phyloP scores from a whole-genome alignment of 1,140 invertebrate genomes.

The Monochamus saltuarius region DNA sequence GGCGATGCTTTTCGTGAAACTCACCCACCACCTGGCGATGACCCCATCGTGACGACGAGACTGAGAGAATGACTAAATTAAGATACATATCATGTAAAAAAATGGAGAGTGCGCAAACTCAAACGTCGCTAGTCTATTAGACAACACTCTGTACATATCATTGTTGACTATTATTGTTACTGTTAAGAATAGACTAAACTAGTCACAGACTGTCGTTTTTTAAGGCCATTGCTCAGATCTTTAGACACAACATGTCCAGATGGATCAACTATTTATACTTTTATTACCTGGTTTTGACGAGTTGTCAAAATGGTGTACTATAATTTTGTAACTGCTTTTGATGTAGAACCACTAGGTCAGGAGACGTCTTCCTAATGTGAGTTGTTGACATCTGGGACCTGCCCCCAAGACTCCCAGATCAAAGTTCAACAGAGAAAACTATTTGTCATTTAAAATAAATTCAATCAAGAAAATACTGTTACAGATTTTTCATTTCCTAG shows the following conservation, averaged over 20 bases:
- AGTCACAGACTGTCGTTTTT: slow-evolving; percentile 40
- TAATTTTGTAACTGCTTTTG: slow-evolving; percentile 37
- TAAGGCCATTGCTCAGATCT: slow-evolving; percentile 39
- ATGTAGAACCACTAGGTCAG: slow-evolving; percentile 32
- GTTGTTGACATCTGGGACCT: slow-evolving; percentile 22
- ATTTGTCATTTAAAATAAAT: too few species aligned
- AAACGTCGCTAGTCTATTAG: slow-evolving; percentile 7
- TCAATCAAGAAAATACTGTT: too few species aligned
- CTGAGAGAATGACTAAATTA: slow-evolving; percentile 29
- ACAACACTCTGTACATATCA: slow-evolving; percentile 45
- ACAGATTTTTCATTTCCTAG: too few species aligned
- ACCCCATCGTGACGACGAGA: slow-evolving; percentile 47
- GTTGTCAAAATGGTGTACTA: slow-evolving; percentile 14
- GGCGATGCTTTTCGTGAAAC: slow-evolving; percentile 26
- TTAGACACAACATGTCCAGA: slow-evolving; percentile 34
- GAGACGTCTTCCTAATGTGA: slow-evolving; percentile 34
- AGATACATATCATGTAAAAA: slow-evolving; percentile 26
- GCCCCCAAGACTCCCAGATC: neutral
- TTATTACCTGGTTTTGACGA: slow-evolving; percentile 21
- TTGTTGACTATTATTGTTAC: slow-evolving; percentile 49
- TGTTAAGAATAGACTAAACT: slow-evolving; percentile 41
- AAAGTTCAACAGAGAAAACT: too few species aligned
- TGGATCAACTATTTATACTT: slow-evolving; percentile 26
- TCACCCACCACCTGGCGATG: slow-evolving; percentile 24
- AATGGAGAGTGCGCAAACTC: slow-evolving; percentile 2